Conservation (phyloP, 2,113 vertebrate genomes). For the Boulengerochromis microlepis region DNA sequence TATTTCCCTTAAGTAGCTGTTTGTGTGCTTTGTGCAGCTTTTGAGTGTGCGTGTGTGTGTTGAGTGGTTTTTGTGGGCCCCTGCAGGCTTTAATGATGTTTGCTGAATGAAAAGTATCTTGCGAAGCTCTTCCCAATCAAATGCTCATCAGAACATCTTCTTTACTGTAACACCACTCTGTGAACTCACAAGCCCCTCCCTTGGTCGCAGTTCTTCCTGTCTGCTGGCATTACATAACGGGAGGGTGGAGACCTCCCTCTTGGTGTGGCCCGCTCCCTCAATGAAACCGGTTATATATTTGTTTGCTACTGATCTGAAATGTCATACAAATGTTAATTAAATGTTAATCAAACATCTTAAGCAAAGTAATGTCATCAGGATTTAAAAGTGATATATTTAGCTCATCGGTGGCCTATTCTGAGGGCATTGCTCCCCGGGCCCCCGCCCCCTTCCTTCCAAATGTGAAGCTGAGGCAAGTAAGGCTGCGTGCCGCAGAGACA, state of each 20-base stretch:
- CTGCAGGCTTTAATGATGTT: slow-evolving; percentile 44
- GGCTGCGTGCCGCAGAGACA: slow-evolving; percentile 49
- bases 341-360: slow-evolving; percentile 72
- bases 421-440: slow-evolving; percentile 50
- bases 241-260: not conserved
- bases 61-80: not conserved
- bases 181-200: not conserved
- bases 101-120: slow-evolving; percentile 30
- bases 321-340: slow-evolving; percentile 74
- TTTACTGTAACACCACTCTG: not conserved
- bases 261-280: not conserved
- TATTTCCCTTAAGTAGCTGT: slow-evolving; percentile 28
- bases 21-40: not conserved
- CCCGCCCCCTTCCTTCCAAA: not conserved
- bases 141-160: slow-evolving; percentile 39
- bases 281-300: slow-evolving; percentile 9
- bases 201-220: not conserved
- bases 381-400: slow-evolving; percentile 44
- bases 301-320: slow-evolving; percentile 58
- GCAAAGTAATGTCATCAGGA: slow-evolving; percentile 44
- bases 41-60: not conserved
- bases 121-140: not conserved
- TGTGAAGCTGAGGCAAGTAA: slow-evolving; percentile 13
- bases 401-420: slow-evolving; percentile 21
- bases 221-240: not conserved